These are phyloP conservation scores for Xenentodon cancila DNA, from an alignment of 2,797 vertebrate species.

Conservation along the genomic window DNA sequence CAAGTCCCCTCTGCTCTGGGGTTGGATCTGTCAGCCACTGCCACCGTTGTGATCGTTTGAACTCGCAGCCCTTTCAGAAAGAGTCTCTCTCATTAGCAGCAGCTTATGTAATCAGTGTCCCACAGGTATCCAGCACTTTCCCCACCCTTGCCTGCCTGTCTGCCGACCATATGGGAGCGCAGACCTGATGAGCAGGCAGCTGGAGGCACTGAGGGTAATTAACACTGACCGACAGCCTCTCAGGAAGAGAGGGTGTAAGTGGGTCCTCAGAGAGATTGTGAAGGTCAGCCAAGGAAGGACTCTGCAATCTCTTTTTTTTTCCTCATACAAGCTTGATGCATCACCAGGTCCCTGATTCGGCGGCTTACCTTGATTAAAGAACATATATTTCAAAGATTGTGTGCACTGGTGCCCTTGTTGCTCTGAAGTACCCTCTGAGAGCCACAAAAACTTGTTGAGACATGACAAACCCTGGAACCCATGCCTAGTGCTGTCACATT, in stretches of 20 bases:
- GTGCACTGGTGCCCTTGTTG: constrained; percentile 17
- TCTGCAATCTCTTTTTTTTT: constrained; percentile 22
- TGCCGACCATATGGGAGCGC: constrained; percentile 70
- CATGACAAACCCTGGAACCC: constrained; percentile 70
- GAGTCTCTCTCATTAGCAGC: constrained; percentile 80
- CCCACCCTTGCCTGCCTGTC: constrained; percentile 63
- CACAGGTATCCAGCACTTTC: constrained; percentile 77
- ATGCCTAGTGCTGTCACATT: constrained; percentile 85
- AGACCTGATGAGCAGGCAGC: constrained; percentile 78
- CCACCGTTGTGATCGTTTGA: constrained; percentile 81
- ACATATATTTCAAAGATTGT: constrained; percentile 16
- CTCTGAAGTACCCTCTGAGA: constrained; percentile 46
- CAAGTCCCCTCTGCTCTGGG: constrained; percentile 71
- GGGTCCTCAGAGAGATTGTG: constrained; percentile 68
- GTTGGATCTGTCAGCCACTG: constrained; percentile 80
- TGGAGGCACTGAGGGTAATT: constrained; percentile 77
- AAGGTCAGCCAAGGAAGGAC: constrained; percentile 75
- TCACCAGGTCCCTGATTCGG: constrained; percentile 40
- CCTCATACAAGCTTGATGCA: constrained; percentile 9
- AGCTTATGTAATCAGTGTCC: constrained; percentile 83
- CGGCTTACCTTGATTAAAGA: constrained; percentile 50
- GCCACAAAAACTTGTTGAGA: constrained; percentile 66
- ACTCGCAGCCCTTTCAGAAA: constrained; percentile 76
- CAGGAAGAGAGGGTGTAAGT: constrained; percentile 65
- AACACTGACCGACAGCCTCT: constrained; percentile 74